phyloP scores from a whole-genome alignment of 92 coral and sea anemone genomes.

The Palythoa caribaeorum region DNA sequence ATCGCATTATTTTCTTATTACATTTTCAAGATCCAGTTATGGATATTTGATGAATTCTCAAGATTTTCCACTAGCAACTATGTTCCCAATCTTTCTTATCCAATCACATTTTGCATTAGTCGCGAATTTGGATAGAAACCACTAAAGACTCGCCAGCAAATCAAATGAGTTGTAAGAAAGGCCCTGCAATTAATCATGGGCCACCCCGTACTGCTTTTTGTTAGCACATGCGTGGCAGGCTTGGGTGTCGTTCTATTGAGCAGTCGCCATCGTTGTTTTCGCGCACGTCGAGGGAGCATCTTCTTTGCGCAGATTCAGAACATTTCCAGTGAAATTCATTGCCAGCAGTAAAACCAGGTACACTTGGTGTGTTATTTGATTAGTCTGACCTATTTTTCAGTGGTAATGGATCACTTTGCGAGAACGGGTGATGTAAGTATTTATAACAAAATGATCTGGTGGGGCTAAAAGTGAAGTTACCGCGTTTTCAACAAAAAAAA shows the following conservation, averaged over 20 bases:
- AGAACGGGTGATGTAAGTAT: constrained; percentile 78
- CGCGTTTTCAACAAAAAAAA: constrained; percentile 61
- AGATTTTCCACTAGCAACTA: too few species aligned
- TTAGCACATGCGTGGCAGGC: constrained; percentile 97
- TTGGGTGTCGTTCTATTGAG: constrained; percentile 89
- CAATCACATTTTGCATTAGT: constrained; percentile 10
- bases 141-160: constrained; percentile 2
- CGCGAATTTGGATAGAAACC: not conserved
- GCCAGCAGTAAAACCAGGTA: constrained; percentile 94
- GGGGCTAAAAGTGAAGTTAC: constrained; percentile 57
- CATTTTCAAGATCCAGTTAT: too few species aligned
- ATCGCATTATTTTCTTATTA: too few species aligned
- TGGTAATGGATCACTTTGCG: constrained; percentile 71
- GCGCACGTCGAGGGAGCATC: constrained; percentile 99
- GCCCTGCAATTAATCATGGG: constrained; percentile 16
- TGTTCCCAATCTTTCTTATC: not conserved
- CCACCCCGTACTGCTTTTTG: constrained; percentile 72
- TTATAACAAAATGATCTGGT: constrained; percentile 55
- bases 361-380: constrained; percentile 76
- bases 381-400: constrained; percentile 74
- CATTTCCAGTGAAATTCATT: constrained; percentile 86
- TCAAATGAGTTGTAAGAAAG: constrained; percentile 20
- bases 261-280: constrained; percentile 95
- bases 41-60: too few species aligned
- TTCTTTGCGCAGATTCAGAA: constrained; percentile 99